Evolutionary conservation across 2,797 vertebrate species (phyloP).

Genomic region (Enteromius radiatus): DNA sequence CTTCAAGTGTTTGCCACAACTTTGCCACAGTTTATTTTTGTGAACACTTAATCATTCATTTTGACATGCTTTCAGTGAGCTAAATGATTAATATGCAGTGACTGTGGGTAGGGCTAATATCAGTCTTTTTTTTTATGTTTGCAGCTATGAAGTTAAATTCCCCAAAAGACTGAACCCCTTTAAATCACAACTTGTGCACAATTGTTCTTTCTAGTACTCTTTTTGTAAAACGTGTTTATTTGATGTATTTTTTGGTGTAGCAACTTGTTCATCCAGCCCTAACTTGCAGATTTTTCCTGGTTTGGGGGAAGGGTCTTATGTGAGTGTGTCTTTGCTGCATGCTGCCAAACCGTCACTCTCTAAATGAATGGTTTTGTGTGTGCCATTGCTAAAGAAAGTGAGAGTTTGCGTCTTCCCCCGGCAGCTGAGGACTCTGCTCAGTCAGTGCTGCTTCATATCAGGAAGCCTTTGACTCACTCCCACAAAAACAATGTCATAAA

Average conservation of each 20-base stretch:
- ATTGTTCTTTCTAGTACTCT: not conserved
- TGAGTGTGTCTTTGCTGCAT: not conserved
- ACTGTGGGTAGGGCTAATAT: not conserved
- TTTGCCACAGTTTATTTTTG: not conserved
- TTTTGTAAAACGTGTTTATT: not conserved
- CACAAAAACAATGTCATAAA: conserved; percentile 23
- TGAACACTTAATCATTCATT: not conserved
- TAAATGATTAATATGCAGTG: not conserved
- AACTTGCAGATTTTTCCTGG: not conserved
- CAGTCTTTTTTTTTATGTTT: not conserved
- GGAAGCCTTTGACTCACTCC: not conserved
- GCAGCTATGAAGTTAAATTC: not conserved
- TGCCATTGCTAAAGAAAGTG: conserved; percentile 34
- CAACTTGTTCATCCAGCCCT: not conserved
- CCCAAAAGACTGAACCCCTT: not conserved
- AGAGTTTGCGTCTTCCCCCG: conserved; percentile 5
- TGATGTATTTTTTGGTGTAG: too few relatives aligned
- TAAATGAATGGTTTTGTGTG: conserved; percentile 39
- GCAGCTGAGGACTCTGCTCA: conserved; percentile 45
- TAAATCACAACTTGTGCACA: not conserved
- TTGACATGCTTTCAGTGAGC: not conserved
- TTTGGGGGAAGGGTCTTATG: conserved; percentile 39
- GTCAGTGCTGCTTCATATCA: conserved; percentile 40
- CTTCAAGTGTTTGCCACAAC: not conserved
- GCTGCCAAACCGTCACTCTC: conserved; percentile 29